These are phyloP conservation scores for Choristoneura fumiferana DNA, from an alignment of 1,140 invertebrate species.

Conservation along the genomic window DNA sequence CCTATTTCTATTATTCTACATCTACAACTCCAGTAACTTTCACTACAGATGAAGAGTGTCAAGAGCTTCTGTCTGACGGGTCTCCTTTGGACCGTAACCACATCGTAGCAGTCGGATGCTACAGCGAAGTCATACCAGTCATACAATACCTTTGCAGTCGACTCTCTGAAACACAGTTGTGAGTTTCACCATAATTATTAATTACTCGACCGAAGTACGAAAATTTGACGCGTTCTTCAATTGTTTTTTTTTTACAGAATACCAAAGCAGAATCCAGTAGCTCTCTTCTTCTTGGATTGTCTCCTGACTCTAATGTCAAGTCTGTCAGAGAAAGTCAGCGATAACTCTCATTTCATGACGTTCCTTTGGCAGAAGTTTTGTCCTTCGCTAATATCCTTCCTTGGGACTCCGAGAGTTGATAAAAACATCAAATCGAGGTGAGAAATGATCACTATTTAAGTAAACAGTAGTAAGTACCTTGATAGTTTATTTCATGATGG, in stretches of 20 bases:
- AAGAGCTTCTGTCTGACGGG: conserved; percentile 84
- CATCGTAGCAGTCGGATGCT: conserved; percentile 88
- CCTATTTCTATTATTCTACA: neutral
- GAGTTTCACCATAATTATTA: conserved; percentile 40
- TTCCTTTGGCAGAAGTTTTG: conserved; percentile 96
- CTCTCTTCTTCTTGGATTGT: conserved; percentile 91
- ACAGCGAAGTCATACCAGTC: conserved; percentile 93
- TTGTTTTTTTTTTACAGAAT: conserved; percentile 57
- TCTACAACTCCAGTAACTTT: conserved; percentile 11
- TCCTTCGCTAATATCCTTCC: conserved; percentile 90
- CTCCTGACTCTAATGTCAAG: conserved; percentile 90
- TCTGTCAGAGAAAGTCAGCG: conserved; percentile 88
- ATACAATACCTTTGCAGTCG: conserved; percentile 93
- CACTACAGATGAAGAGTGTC: conserved; percentile 85
- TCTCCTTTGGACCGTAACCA: conserved; percentile 79
- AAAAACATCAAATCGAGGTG: conserved; percentile 83
- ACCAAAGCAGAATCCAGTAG: conserved; percentile 81
- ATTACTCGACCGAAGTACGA: too few species aligned
- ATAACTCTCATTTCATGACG: conserved; percentile 90
- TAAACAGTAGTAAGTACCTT: neutral
- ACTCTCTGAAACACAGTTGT: conserved; percentile 89
- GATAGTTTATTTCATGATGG: neutral
- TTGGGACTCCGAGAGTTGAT: conserved; percentile 85
- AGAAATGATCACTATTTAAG: neutral
- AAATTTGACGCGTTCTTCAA: neutral